Evolutionary conservation across 2,797 vertebrate species (phyloP), one percentile per base, ranked within the genome.

Genomic region (Apogon hyalosoma): DNA sequence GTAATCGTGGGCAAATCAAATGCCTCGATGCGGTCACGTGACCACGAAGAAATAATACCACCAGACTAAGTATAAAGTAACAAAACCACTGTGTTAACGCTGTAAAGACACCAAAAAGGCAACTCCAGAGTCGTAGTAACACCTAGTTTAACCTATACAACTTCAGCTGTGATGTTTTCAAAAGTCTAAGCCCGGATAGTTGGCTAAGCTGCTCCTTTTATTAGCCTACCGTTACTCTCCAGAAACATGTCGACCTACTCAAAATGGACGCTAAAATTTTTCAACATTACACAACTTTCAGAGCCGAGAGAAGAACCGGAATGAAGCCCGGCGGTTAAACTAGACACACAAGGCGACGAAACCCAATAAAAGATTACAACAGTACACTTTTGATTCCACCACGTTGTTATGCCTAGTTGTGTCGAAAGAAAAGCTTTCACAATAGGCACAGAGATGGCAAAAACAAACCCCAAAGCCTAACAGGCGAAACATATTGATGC

Each of bases 231-330:
- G 60, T 40, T 52, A 92, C 91, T 91, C 93, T 93, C 92, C 93
- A 92, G 95, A 98, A 97, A 94, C 95, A 94, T 92, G 94, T 96
- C 96, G 95, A 95, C 93, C 92, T 92, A 89, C 95, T 96, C 96
- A 98, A 99, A 96, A 99, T 97, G 97, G 96, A 98, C 94, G 96
- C 96, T 90, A 87, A 89, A 70, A 87, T 82, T 87, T 89, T 75
- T 80, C 90, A 88, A 91, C 91, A 91, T 84, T 85, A 90, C 90
- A 88, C 89, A 93, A 92, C 84, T 93, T 92, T 89, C 42, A 83
- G 66, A 36, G 70, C 47, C 53, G 51, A 65, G 69, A 71, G 55
- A 21, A 33, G 43, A 59, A 14, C 53, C 55, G 15, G 55, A 50
- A 48, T 56, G 46, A 42, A 48, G 28, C n/a, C 24, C 11, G 15